These are phyloP conservation scores for Campylomormyrus tamandua DNA, from an alignment of 2,113 vertebrate genomes.

Conservation along the genomic window DNA sequence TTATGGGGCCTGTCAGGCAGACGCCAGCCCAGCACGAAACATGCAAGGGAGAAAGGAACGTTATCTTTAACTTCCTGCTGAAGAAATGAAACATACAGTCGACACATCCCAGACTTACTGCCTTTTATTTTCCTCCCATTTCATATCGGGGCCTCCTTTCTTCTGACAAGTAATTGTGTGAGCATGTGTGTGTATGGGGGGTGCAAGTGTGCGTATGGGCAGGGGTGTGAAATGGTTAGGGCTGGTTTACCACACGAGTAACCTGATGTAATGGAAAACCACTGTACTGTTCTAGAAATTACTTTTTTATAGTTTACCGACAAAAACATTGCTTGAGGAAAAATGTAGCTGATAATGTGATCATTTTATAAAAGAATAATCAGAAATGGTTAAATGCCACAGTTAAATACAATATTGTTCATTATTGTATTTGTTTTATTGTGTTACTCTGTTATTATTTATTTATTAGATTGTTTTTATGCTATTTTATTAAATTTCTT, in stretches of 20 bases:
- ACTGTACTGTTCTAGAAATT: background rate
- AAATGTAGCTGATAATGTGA: background rate
- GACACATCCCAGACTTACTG: slow-evolving; percentile 43
- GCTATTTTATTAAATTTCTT: background rate
- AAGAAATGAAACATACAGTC: slow-evolving; percentile 46
- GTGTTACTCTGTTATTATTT: background rate
- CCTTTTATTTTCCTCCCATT: slow-evolving; percentile 44
- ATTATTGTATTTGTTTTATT: background rate
- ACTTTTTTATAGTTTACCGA: background rate
- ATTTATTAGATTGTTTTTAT: background rate
- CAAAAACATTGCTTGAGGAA: background rate
- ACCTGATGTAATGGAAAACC: background rate
- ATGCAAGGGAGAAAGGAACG: slow-evolving; percentile 51
- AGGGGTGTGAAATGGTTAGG: slow-evolving; percentile 5
- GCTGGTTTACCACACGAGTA: slow-evolving; percentile 1
- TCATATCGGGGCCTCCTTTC: slow-evolving; percentile 30
- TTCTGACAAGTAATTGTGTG: slow-evolving; percentile 35
- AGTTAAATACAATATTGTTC: background rate
- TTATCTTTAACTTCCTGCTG: slow-evolving; percentile 51
- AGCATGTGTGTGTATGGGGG: background rate
- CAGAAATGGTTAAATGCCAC: background rate
- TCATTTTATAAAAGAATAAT: background rate
- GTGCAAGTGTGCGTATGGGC: background rate
- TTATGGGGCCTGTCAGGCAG: slow-evolving; percentile 56
- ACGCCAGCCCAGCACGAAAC: slow-evolving; percentile 45